Percentiles rank a stretch among this genome's conserved stretches.
Evolutionary conservation across 2,113 vertebrate species (phyloP).

Genomic region (Oplegnathus fasciatus): DNA sequence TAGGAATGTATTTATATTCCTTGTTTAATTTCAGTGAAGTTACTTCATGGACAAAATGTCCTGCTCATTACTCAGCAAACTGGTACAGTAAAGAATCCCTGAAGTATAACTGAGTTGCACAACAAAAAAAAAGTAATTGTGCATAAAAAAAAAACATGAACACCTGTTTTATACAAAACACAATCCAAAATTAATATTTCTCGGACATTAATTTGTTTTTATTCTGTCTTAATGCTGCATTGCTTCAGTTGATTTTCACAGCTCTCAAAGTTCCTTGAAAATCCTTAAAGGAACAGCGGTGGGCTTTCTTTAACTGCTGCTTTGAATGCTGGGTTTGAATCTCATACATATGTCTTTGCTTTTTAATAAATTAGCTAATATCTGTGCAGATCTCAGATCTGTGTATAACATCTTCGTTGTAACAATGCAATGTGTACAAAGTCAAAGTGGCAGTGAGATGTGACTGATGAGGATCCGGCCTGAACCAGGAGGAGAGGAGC

Average conservation of each 20-base stretch:
- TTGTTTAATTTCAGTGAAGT: not conserved
- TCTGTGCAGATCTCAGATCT: not conserved
- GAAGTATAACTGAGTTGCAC: not conserved
- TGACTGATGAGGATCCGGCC: slow-evolving; percentile 1
- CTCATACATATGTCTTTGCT: not conserved
- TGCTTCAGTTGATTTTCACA: not conserved
- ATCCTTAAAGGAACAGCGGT: not conserved
- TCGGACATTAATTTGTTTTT: not conserved
- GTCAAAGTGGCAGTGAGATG: not conserved
- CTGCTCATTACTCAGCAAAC: not conserved
- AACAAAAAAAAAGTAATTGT: not conserved
- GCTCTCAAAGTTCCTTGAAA: too few species aligned
- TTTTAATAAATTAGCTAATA: not conserved
- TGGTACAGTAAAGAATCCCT: too few species aligned
- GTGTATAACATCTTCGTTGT: not conserved
- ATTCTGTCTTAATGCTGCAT: not conserved
- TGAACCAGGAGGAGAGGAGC: not conserved
- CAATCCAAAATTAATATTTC: too few species aligned
- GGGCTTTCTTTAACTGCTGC: not conserved
- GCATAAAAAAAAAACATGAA: too few species aligned
- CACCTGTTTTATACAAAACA: too few species aligned
- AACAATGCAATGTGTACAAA: not conserved
- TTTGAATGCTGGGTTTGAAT: not conserved
- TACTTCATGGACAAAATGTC: not conserved
- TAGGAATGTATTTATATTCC: too few species aligned